Conservation (phyloP, 2,888 invertebrate species). For the Cerastis leucographa region DNA sequence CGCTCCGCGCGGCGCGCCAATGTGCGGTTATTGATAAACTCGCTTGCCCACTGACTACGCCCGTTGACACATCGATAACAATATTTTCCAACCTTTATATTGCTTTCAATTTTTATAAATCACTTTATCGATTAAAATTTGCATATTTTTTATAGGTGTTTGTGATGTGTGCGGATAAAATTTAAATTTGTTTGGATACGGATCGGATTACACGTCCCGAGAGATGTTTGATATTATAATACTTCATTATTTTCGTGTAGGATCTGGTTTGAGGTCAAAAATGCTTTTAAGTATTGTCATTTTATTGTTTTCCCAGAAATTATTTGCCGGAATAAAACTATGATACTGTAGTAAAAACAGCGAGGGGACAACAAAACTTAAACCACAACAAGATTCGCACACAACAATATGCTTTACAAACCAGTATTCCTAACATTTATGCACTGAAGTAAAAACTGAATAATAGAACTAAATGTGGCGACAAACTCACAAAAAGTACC, state of each 20-base stretch:
- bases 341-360: slow-evolving; percentile 36
- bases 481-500: slow-evolving; percentile 48
- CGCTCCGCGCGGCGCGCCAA: slow-evolving; percentile 26
- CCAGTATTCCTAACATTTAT: slow-evolving; percentile 35
- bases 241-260: slow-evolving; percentile 18
- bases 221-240: slow-evolving; percentile 42
- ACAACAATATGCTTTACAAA: slow-evolving; percentile 38
- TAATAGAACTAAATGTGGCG: slow-evolving; percentile 52
- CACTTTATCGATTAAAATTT: slow-evolving; percentile 65
- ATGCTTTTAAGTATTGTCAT: background rate
- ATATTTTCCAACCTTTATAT: slow-evolving; percentile 60
- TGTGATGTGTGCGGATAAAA: slow-evolving; percentile 42
- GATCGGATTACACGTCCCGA: slow-evolving; percentile 49
- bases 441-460: slow-evolving; percentile 41
- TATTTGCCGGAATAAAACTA: slow-evolving; percentile 39
- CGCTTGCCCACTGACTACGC: slow-evolving; percentile 42
- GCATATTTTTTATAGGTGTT: slow-evolving; percentile 56
- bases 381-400: slow-evolving; percentile 2
- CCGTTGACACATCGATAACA: slow-evolving; percentile 63
- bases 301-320: slow-evolving; percentile 32
- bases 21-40: slow-evolving; percentile 64
- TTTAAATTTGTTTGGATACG: slow-evolving; percentile 55
- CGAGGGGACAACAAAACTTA: background rate
- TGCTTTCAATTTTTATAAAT: slow-evolving; percentile 62
- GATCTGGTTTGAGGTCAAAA: background rate